Conservation (phyloP, 2,113 vertebrate genomes). For the Lathamus discolor region DNA sequence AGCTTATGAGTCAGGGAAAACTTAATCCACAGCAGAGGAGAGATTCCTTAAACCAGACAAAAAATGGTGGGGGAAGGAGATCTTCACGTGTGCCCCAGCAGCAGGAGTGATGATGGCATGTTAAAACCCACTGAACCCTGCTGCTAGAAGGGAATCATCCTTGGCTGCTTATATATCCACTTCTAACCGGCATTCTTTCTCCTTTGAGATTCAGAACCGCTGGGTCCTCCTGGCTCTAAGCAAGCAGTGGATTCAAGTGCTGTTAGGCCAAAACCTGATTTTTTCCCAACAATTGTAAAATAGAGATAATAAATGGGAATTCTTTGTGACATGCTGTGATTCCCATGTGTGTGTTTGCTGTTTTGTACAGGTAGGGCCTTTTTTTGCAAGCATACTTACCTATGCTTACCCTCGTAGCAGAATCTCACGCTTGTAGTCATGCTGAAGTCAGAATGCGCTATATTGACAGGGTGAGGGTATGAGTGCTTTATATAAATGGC, state of each 20-base stretch:
- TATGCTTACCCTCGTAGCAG: neutral
- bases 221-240: neutral
- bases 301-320: neutral
- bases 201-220: neutral
- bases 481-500: neutral
- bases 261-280: neutral
- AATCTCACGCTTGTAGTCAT: neutral
- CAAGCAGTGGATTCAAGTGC: neutral
- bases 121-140: neutral
- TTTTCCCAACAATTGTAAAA: neutral
- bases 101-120: rapidly evolving
- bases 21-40: neutral
- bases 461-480: neutral
- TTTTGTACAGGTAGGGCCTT: neutral
- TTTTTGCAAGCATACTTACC: neutral
- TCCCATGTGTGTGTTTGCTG: neutral
- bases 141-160: neutral
- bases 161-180: neutral
- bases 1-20: neutral
- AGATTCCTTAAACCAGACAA: neutral
- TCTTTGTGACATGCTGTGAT: neutral
- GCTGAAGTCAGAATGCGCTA: neutral
- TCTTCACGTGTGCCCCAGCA: rapidly evolving
- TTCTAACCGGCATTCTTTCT: neutral
- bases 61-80: neutral